phyloP scores from a whole-genome alignment of 2,113 vertebrate species.

The Polyodon spathula region DNA sequence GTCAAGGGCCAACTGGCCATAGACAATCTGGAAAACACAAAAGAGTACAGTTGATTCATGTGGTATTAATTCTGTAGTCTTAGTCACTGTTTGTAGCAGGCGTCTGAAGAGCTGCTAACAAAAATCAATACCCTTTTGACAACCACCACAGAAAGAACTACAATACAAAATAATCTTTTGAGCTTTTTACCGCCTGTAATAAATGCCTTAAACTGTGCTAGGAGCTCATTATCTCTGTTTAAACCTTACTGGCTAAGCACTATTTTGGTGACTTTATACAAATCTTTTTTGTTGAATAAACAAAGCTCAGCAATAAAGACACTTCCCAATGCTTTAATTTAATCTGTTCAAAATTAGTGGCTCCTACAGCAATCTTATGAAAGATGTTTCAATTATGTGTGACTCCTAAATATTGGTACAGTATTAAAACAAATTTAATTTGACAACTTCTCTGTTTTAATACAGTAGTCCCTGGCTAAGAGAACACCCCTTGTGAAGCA shows the following conservation, averaged over 20 bases:
- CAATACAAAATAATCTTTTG: conserved; percentile 2
- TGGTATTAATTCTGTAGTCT: not conserved
- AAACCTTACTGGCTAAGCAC: not conserved
- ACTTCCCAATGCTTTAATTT: no score
- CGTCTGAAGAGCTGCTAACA: conserved; percentile 1
- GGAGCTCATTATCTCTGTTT: not conserved
- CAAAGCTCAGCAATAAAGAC: no score
- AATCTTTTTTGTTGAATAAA: no score
- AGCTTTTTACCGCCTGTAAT: not conserved
- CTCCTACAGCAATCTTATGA: no score
- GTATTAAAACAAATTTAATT: no score
- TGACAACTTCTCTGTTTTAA: no score
- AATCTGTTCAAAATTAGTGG: no score
- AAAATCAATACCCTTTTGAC: conserved; percentile 11
- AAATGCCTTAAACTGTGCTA: not conserved
- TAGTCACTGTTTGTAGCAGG: not conserved
- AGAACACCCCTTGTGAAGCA: no score
- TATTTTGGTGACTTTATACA: not conserved
- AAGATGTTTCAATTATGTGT: no score
- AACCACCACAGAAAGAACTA: conserved; percentile 9
- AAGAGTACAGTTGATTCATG: conserved; percentile 15
- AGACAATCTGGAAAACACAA: conserved; percentile 42
- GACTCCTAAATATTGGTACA: no score
- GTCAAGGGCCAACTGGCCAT: conserved; percentile 39
- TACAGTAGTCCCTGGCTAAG: no score